These are phyloP conservation scores for Cryptocephalus primarius DNA, from an alignment of 2,888 invertebrate species.

Conservation along the genomic window DNA sequence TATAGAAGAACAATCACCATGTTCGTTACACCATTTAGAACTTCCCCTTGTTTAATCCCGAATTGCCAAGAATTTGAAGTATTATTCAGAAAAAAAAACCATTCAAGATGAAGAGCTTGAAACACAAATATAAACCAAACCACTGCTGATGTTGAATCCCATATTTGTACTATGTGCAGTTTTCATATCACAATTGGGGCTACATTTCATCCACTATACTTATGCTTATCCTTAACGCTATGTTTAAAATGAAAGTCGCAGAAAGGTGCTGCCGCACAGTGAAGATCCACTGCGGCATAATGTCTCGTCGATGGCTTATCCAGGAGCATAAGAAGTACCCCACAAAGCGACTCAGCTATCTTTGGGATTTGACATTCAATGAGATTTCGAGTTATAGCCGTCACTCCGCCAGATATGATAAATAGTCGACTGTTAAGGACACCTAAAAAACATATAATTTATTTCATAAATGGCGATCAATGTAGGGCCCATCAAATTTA, in stretches of 20 bases:
- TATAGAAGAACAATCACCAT: too few relatives aligned
- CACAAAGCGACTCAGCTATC: conserved; percentile 83
- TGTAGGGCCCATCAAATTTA: conserved; percentile 23
- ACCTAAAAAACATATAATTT: conserved; percentile 40
- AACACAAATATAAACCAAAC: too few relatives aligned
- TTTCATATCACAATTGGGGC: too few relatives aligned
- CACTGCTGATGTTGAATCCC: too few relatives aligned
- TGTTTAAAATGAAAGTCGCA: conserved; percentile 80
- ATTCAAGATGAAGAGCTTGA: too few relatives aligned
- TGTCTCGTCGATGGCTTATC: conserved; percentile 74
- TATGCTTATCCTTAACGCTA: conserved; percentile 59
- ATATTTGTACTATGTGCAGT: too few relatives aligned
- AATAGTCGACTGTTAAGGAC: conserved; percentile 73
- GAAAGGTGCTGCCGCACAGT: conserved; percentile 85
- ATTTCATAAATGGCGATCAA: too few relatives aligned
- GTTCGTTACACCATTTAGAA: too few relatives aligned
- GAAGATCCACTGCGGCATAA: conserved; percentile 66
- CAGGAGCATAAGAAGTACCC: conserved; percentile 73
- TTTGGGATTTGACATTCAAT: conserved; percentile 79
- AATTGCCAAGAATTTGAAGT: too few relatives aligned
- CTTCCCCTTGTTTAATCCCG: too few relatives aligned
- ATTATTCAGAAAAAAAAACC: too few relatives aligned
- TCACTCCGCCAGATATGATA: conserved; percentile 72
- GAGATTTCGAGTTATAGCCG: conserved; percentile 69
- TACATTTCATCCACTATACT: conserved; percentile 35